phyloP scores from a whole-genome alignment of 1,140 invertebrate genomes.

The Pomacea maculata region DNA sequence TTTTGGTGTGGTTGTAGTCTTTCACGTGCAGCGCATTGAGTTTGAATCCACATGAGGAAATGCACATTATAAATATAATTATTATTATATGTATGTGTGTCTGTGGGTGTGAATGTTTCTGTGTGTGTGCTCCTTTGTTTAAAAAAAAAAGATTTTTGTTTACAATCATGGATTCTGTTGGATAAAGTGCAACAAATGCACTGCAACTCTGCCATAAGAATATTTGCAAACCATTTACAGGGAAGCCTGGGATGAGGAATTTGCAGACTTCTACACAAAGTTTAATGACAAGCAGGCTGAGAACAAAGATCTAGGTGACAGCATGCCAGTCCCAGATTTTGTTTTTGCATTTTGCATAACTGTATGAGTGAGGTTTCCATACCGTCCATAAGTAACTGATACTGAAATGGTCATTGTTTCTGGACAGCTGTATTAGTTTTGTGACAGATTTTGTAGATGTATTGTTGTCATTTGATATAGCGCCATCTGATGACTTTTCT shows the following conservation, averaged over 20 bases:
- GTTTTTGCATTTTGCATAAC: too few species aligned
- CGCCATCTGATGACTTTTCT: too few species aligned
- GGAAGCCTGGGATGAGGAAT: slow-evolving; percentile 21
- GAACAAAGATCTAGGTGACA: slow-evolving; percentile 7
- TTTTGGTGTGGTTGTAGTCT: not conserved
- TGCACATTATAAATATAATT: not conserved
- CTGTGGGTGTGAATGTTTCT: not conserved
- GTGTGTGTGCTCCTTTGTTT: not conserved
- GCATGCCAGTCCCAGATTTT: not conserved
- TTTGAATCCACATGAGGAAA: not conserved
- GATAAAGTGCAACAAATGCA: too few species aligned
- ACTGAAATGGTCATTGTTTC: too few species aligned
- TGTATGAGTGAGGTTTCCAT: too few species aligned
- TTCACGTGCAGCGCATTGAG: not conserved
- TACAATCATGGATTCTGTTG: too few species aligned
- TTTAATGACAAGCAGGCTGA: not conserved
- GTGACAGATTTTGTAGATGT: too few species aligned
- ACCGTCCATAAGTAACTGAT: too few species aligned
- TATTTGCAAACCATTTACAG: slow-evolving; percentile 3
- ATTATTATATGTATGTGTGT: not conserved
- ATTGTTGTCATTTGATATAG: too few species aligned
- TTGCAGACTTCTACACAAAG: slow-evolving; percentile 5
- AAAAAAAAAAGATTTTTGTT: too few species aligned
- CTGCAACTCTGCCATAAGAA: too few species aligned
- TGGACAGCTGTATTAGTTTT: too few species aligned